phyloP scores from a whole-genome alignment of 35 echinoderm and acorn worm species.

The Apostichopus californicus region DNA sequence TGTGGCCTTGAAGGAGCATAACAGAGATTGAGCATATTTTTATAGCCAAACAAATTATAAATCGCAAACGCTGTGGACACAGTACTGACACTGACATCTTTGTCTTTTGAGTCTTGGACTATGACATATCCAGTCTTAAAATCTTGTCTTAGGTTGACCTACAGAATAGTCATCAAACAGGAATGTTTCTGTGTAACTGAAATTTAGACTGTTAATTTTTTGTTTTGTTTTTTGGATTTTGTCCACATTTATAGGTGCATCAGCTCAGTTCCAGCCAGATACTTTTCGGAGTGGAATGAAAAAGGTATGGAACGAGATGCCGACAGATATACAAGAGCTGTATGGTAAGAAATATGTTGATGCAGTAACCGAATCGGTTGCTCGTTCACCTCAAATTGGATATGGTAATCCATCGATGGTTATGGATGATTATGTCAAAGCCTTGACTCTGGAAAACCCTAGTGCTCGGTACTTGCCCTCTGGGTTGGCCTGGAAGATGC shows the following conservation, averaged over 20 bases:
- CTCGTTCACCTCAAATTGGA: not conserved
- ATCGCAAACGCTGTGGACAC: too few species aligned
- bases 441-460: conserved; percentile 47
- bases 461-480: conserved; percentile 55
- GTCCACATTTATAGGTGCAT: conserved; percentile 52
- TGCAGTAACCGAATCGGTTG: not conserved
- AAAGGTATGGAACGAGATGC: conserved; percentile 37
- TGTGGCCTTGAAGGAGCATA: too few species aligned
- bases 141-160: too few species aligned
- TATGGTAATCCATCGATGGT: not conserved
- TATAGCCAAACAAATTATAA: too few species aligned
- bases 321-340: conserved; percentile 45
- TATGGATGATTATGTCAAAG: conserved; percentile 27
- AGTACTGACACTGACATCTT: too few species aligned
- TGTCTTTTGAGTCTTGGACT: too few species aligned
- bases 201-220: not conserved
- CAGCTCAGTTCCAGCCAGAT: conserved; percentile 50
- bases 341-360: conserved; percentile 72
- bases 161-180: not conserved
- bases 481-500: conserved; percentile 3
- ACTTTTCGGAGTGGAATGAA: conserved; percentile 2
- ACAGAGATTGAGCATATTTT: too few species aligned
- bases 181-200: not conserved
- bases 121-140: too few species aligned
- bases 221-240: too few species aligned